Percentiles rank a stretch among this genome's conserved stretches.
These are phyloP conservation scores for Chirona hameri DNA, from an alignment of 2,888 invertebrate genomes.

Conservation along the genomic window DNA sequence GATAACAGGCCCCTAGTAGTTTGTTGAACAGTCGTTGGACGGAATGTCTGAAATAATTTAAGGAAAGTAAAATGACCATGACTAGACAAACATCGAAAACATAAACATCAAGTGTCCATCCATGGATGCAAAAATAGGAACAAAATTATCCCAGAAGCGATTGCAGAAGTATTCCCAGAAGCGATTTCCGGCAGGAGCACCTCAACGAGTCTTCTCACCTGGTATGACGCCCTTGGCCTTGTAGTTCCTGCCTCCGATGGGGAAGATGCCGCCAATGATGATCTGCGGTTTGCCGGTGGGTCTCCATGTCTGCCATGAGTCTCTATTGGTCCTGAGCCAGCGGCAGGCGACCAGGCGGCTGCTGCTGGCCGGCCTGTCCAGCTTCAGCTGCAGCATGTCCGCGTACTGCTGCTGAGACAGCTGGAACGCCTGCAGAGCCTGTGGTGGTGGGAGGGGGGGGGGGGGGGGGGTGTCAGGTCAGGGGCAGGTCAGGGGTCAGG, in stretches of 20 bases:
- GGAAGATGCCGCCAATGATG: constrained; percentile 67
- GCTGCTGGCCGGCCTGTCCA: constrained; percentile 34
- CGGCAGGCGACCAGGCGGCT: constrained; percentile 57
- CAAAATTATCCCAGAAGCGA: too few relatives aligned
- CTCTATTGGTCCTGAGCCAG: constrained; percentile 58
- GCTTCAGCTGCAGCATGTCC: constrained; percentile 50
- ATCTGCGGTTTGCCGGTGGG: constrained; percentile 50
- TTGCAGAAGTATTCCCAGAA: too few relatives aligned
- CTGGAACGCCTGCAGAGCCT: constrained; percentile 52
- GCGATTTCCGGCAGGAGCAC: too few relatives aligned
- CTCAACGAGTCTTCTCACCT: constrained; percentile 44
- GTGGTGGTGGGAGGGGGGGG: constrained; percentile 30
- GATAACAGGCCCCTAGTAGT: too few relatives aligned
- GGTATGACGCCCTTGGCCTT: constrained; percentile 58
- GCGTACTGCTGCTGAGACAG: constrained; percentile 56
- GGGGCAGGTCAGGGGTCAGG: background rate
- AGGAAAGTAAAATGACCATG: too few relatives aligned
- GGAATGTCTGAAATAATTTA: too few relatives aligned
- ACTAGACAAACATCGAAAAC: too few relatives aligned
- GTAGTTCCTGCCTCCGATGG: constrained; percentile 59
- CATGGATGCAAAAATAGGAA: too few relatives aligned
- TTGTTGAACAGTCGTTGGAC: too few relatives aligned
- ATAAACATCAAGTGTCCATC: too few relatives aligned
- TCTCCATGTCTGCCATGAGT: constrained; percentile 48
- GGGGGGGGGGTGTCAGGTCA: background rate